Base-by-base conservation (phyloP, 2,888 invertebrate genomes). In the Drosophila anomalata region DNA sequence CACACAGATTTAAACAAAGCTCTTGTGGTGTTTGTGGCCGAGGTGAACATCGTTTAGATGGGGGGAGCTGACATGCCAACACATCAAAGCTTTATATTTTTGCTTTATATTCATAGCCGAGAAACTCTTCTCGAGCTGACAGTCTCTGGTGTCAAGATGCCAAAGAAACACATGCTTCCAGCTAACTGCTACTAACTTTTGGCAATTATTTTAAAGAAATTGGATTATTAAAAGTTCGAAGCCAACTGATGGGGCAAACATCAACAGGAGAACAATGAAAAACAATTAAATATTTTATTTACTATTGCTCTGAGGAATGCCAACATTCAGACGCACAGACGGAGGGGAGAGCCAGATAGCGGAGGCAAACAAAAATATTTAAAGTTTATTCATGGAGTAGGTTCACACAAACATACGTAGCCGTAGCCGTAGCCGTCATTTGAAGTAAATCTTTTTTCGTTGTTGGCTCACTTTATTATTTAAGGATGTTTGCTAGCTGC, bases 261-360 rank as follows among this genome's bases (percentile, higher is more conserved):
- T 42, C 58, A 66, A 48, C 68, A 68, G 51, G 53, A 47, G 53
- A 53, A 54, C 66, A 74, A 84, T 78, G 70, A 72, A 81, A 81
- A 87, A 73, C 76, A 85, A 85, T 87, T 76, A 79, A 78, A 85
- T 89, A 73, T 77, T 84, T 78, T 61, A 88, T 81, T 75, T 72
- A 60, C 52, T 67, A 57, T 66, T 71, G 48, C 69, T 73, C 70
- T 69, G 54, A 52, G 77, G 67, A 68, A 29, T 46, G 24, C 42
- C 55, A 61, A 58, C 56, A 65, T 41, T 46, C 46, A 39, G 44
- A 52, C 24, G 31, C 29, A 20, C 50, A 29, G 36, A 36, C 26
- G 20, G 29, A 47, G 24, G n/a, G 22, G 14, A n/a, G 9, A 9
- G 9, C 9, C 2, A 39, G 22, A 55, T 33, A 46, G 14, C n/a